Evolutionary conservation across 2,888 invertebrate genomes (phyloP).

Genomic region (Aleiodes alternator): DNA sequence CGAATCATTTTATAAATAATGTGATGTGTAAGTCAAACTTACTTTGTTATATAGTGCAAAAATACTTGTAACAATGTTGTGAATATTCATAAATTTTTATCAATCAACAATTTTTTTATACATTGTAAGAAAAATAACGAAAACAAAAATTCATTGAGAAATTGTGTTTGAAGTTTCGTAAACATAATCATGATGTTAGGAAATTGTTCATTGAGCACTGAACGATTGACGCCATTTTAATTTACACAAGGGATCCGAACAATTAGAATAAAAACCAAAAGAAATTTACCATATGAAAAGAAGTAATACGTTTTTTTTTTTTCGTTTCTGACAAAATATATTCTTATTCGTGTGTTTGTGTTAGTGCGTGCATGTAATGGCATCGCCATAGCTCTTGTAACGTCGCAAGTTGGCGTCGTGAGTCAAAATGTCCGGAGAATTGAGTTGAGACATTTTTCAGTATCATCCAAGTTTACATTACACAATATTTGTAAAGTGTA

Average conservation of each 20-base stretch:
- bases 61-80: not conserved
- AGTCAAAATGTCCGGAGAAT: constrained; percentile 69
- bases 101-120: no score
- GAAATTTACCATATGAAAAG: not conserved
- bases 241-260: not conserved
- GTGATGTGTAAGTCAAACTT: constrained; percentile 30
- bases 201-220: not conserved
- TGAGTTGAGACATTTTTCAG: constrained; percentile 57
- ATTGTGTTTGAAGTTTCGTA: not conserved
- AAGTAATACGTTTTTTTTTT: not conserved
- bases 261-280: not conserved
- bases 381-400: constrained; percentile 59
- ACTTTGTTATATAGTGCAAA: not conserved
- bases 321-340: constrained; percentile 15
- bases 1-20: not conserved
- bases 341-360: no score
- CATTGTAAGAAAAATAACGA: not conserved
- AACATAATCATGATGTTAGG: not conserved
- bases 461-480: not conserved
- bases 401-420: constrained; percentile 69
- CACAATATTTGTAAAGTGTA: no score
- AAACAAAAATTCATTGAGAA: not conserved
- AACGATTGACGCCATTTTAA: constrained; percentile 31
- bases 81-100: not conserved
- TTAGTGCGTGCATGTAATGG: constrained; percentile 12